Percentiles rank a stretch among this genome's conserved stretches.
These are phyloP conservation scores for Stegastes partitus DNA, from an alignment of 2,113 vertebrate genomes.

Conservation along the genomic window DNA sequence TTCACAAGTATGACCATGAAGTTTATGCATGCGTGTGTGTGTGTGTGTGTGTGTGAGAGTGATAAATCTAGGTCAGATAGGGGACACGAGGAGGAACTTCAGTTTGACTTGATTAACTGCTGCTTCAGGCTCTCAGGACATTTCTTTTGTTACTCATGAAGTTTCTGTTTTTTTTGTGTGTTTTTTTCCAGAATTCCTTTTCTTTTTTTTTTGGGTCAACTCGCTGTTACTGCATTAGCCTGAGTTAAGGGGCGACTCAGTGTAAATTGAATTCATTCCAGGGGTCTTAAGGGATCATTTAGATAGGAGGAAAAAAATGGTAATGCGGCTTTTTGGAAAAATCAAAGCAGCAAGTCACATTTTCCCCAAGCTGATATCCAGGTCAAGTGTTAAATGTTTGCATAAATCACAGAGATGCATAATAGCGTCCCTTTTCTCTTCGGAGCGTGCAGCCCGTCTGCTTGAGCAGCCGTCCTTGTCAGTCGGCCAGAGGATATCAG, in stretches of 20 bases:
- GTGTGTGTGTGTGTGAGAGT: not conserved
- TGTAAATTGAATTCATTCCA: slow-evolving; percentile 30
- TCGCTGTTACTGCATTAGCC: slow-evolving; percentile 14
- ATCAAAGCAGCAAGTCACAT: slow-evolving; percentile 16
- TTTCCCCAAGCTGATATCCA: slow-evolving; percentile 30
- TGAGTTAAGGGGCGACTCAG: slow-evolving; percentile 16
- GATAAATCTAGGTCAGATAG: slow-evolving; percentile 53
- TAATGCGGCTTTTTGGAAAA: slow-evolving; percentile 26
- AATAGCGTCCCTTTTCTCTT: not conserved
- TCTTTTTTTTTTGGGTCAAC: not conserved
- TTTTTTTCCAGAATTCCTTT: not conserved
- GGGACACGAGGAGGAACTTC: slow-evolving; percentile 27
- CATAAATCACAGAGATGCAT: slow-evolving; percentile 25
- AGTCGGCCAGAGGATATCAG: slow-evolving; percentile 47
- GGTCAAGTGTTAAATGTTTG: slow-evolving; percentile 46
- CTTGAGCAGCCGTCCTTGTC: slow-evolving; percentile 16
- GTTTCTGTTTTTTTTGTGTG: not conserved
- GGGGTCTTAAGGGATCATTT: slow-evolving; percentile 30
- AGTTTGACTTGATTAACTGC: slow-evolving; percentile 21
- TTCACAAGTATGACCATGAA: slow-evolving; percentile 39
- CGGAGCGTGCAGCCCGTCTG: slow-evolving; percentile 7
- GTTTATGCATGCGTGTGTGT: slow-evolving; percentile 10
- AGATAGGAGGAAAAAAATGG: not conserved
- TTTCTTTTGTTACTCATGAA: not conserved
- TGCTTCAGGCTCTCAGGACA: not conserved